Evolutionary conservation across 2,113 vertebrate species (phyloP).

Genomic region (Centropristis striata): DNA sequence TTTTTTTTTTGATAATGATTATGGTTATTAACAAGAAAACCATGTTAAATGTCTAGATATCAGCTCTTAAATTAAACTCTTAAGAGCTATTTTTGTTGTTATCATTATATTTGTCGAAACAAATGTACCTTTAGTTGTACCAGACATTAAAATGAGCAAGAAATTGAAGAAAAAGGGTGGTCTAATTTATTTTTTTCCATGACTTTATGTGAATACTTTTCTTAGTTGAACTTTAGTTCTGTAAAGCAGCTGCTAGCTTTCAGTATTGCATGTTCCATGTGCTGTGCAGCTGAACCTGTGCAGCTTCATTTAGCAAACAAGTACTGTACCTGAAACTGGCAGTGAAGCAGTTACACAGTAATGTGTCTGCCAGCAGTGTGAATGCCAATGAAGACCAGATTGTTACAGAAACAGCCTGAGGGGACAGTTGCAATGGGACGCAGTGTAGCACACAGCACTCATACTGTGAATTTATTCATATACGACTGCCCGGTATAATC

Average conservation of each 20-base stretch:
- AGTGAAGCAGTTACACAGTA: background rate
- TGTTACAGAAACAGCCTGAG: constrained; percentile 35
- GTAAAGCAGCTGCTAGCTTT: background rate
- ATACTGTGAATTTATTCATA: constrained; percentile 3
- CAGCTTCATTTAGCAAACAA: background rate
- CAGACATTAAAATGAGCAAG: too few relatives aligned
- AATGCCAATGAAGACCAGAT: constrained; percentile 46
- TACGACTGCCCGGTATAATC: background rate
- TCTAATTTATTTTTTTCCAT: too few relatives aligned
- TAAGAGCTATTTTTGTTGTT: too few relatives aligned
- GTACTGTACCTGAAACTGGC: background rate
- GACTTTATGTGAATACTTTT: too few relatives aligned
- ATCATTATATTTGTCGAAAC: too few relatives aligned
- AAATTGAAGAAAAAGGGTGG: too few relatives aligned
- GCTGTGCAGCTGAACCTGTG: background rate
- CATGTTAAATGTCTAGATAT: too few relatives aligned
- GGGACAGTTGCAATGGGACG: constrained; percentile 27
- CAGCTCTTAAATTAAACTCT: too few relatives aligned
- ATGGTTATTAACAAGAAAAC: too few relatives aligned
- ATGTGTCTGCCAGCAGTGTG: constrained; percentile 20
- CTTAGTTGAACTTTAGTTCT: constrained; percentile 3
- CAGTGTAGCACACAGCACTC: constrained; percentile 5
- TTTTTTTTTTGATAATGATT: too few relatives aligned
- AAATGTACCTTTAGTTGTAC: too few relatives aligned
- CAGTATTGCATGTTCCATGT: background rate